These are phyloP conservation scores for Trematomus loennbergii DNA, from an alignment of 2,113 vertebrate genomes.

Conservation along the genomic window DNA sequence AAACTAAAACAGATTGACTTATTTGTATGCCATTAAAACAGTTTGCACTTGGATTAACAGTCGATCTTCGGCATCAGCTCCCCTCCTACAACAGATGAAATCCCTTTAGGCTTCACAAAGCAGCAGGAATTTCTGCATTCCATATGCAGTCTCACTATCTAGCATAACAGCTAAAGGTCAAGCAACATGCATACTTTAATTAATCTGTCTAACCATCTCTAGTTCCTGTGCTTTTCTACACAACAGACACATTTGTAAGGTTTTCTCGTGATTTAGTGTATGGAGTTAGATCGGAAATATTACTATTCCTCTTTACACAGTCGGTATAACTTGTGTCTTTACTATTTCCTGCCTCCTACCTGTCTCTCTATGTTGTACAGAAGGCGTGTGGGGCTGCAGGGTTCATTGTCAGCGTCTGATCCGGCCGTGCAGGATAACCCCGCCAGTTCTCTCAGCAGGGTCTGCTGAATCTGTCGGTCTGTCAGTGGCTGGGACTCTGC, in stretches of 20 bases:
- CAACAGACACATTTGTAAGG: neutral
- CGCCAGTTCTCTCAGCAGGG: constrained; percentile 84
- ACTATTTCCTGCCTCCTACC: constrained; percentile 78
- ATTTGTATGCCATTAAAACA: neutral
- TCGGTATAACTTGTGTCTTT: neutral
- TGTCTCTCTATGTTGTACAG: constrained; percentile 96
- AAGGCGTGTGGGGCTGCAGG: constrained; percentile 92
- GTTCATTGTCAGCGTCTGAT: constrained; percentile 89
- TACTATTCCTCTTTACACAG: neutral
- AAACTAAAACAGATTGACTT: neutral
- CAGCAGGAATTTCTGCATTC: constrained; percentile 31
- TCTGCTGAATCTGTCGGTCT: constrained; percentile 87
- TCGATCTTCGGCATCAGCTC: neutral
- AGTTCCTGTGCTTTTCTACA: neutral
- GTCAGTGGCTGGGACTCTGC: constrained; percentile 88
- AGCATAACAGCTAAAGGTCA: constrained; percentile 5
- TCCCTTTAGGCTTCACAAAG: constrained; percentile 9
- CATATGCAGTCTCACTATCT: constrained; percentile 24
- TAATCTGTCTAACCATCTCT: constrained; percentile 30
- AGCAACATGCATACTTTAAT: constrained; percentile 13
- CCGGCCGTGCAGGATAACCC: constrained; percentile 80
- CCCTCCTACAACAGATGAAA: constrained; percentile 4
- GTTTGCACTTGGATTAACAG: neutral
- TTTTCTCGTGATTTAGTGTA: neutral
- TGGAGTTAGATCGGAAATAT: neutral